Evolutionary conservation across 2,888 invertebrate species (phyloP).

Genomic region (Halictus quadricinctus): DNA sequence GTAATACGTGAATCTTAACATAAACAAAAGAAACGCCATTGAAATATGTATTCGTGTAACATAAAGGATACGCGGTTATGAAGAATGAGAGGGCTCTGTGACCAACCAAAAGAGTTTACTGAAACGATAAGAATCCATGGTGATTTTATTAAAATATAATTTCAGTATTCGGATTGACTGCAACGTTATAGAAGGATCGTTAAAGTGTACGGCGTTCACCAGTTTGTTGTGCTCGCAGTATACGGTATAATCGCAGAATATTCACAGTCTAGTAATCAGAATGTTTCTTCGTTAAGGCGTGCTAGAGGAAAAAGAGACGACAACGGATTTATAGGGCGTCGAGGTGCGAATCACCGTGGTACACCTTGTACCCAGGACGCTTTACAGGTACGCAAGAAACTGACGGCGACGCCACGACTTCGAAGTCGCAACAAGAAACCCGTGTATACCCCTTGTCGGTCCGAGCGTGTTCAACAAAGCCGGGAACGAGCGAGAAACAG

Average conservation of each 20-base stretch:
- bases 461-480: background rate
- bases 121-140: too few species aligned
- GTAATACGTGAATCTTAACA: too few species aligned
- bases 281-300: background rate
- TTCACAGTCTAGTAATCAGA: background rate
- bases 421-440: conserved; percentile 34
- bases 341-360: conserved; percentile 2
- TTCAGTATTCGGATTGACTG: too few species aligned
- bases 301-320: background rate
- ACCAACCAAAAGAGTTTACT: too few species aligned
- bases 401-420: conserved; percentile 23
- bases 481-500: background rate
- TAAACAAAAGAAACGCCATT: too few species aligned
- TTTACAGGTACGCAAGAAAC: conserved; percentile 37
- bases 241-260: background rate
- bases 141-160: too few species aligned
- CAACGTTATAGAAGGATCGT: too few species aligned
- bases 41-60: too few species aligned
- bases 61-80: too few species aligned
- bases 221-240: background rate
- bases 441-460: conserved; percentile 2
- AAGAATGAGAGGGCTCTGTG: too few species aligned
- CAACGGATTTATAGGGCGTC: conserved; percentile 1
- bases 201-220: background rate
- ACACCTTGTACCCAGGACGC: conserved; percentile 12